Base-by-base conservation (phyloP, 2,113 vertebrate species). In the Syrmaticus mikado region DNA sequence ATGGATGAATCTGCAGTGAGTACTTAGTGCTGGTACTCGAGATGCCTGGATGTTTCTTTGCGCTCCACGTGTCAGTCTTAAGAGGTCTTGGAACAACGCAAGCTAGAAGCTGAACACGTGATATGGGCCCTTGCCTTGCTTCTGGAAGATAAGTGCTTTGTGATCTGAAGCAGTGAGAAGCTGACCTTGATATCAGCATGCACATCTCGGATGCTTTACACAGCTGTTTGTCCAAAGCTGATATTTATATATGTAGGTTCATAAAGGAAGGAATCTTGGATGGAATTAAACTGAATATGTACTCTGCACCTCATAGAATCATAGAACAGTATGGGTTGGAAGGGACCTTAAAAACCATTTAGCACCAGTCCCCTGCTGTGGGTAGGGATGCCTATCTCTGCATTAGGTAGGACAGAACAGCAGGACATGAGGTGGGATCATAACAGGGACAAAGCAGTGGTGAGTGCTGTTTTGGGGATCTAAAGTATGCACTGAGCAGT, bases 161-260 rank as follows among this genome's bases (percentile, higher is more conserved):
- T 6, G 34, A 10, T 48, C 38, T 68, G 60, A 48, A 60, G 52
- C 1, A 50, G 32, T 2, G 11, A 65, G 40, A 62, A 53, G 30
- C 38, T 2, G 8, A n/a, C 50, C 50, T 36, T 32, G 61, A 40
- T 53, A 84, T 48, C 48, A 87, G 65, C 86, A 28, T 13, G 27
- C 10, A 8, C 64, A 10, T 52, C 64, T 18, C 22, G 15, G n/a
- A 46, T 61, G 66, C 36, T 64, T 55, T 15, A 21, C n/a, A 38
- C 62, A 27, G 50, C 38, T 6, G 7, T 34, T 55, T 36, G 41
- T 64, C 43, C 28, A 73, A 48, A 72, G 32, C 74, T 90, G 68
- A 30, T 48, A 16, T 5, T 36, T 0, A 16, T 25, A 62, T 11
- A 4, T 1, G 14, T 10, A 40, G 41, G 27, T 41, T 48, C 48